Evolutionary conservation across 2,113 vertebrate species (phyloP).

Genomic region (Hippocampus zosterae): DNA sequence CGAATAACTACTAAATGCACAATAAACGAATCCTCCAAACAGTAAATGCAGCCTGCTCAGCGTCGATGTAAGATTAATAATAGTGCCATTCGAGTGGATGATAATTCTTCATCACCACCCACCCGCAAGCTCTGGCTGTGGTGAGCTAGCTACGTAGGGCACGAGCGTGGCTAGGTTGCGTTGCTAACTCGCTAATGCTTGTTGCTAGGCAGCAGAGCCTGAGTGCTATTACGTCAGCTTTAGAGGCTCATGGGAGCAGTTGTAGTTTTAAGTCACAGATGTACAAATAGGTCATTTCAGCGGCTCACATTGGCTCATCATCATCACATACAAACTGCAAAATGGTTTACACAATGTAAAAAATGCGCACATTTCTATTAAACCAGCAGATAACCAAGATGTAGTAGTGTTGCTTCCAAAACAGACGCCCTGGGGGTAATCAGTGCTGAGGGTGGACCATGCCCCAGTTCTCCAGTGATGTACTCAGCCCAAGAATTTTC

Average conservation of each 20-base stretch:
- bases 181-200: slow-evolving; percentile 46
- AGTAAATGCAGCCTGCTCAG: not conserved
- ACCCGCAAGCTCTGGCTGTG: not conserved
- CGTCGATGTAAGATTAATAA: not conserved
- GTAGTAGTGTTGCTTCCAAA: no score
- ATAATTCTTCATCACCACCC: not conserved
- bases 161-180: slow-evolving; percentile 29
- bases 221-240: slow-evolving; percentile 11
- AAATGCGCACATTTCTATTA: no score
- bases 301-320: no score
- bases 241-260: not conserved
- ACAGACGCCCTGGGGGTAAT: no score
- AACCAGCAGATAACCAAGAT: no score
- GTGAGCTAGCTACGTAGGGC: slow-evolving; percentile 26
- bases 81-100: not conserved
- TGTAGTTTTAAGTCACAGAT: not conserved
- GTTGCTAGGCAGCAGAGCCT: slow-evolving; percentile 60
- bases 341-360: no score
- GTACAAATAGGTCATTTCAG: no score
- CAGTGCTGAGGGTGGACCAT: no score
- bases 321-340: no score
- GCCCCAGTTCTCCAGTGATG: no score
- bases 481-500: no score
- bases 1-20: not conserved
- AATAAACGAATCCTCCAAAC: not conserved